Base-by-base conservation (phyloP, 2,797 vertebrate genomes). In the Heliangelus exortis region DNA sequence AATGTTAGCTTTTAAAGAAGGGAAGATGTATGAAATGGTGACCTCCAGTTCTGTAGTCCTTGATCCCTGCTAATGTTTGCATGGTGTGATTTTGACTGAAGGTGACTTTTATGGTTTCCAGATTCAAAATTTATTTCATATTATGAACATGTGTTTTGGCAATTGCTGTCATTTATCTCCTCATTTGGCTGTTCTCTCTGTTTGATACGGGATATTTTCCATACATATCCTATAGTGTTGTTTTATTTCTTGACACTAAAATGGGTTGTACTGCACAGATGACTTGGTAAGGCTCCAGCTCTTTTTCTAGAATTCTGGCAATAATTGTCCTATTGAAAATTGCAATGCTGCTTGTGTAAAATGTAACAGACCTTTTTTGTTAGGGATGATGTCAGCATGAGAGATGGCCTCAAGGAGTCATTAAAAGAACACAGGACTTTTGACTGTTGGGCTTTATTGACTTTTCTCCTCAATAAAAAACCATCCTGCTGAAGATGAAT, bases 391-490 rank as follows among this genome's bases (percentile, higher is more conserved):
- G 96, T 98, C 97, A 98, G 92, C 83, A 65, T 77, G 76, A 96
- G 84, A 95, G 89, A 97, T 97, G 78, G 97, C 97, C 97, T 97
- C 89, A 89, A 97, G 97, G 96, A 97, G 68, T 97, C 96, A 96
- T 97, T 98, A 97, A 96, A 97, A 96, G 98, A 97, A 97, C 97
- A 98, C 71, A 97, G 86, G 88, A 97, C 96, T 97, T 97, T 97
- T 97, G 96, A 97, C 71, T 93, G 76, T 62, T 82, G 58, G 83
- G 26, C 58, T 91, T 91, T 7, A 93, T 62, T 91, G 91, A 93
- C 76, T 94, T 97, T 97, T 95, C 92, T 93, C 93, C 62, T 92
- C 83, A 92, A 87, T 97, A 97, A 97, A 95, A 96, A 68, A 67
- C 68, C 84, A 7, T 96, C 93, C 89, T 93, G 84, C 85, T 96